Base-by-base conservation (phyloP, 2,113 vertebrate species). In the Anthoscopus minutus region DNA sequence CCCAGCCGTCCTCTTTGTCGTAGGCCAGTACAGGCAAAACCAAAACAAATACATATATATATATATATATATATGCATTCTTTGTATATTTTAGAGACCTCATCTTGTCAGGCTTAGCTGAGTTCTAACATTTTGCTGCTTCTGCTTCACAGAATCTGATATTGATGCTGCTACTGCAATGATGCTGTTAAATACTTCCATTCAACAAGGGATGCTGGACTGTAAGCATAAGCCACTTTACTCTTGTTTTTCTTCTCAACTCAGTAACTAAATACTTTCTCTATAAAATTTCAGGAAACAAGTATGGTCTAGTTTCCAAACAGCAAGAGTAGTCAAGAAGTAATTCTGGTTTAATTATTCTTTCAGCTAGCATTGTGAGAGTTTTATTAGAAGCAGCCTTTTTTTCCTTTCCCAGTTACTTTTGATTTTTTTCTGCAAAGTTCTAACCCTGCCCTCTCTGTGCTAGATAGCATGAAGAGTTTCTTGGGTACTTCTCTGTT, bases 111-210 rank as follows among this genome's bases (percentile, higher is more conserved):
- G 28, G 25, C 31, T 58, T 16, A 44, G 45, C 48, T 15, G 33
- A 80, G 24, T 69, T 45, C 35, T 96, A 94, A 96, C 3, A 1
- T 85, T 73, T 73, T 93, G 42, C n/a, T 88, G 57, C 70, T 93
- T 96, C 58, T 93, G 38, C 96, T 98, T 98, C 97, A 91, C 98
- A 99, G 99, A 99, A 97, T 99, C 99, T 93, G 99, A 99, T 98
- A 99, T 99, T 94, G 99, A 99, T 97, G 99, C 99, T 98, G 99
- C 99, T 98, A 98, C 99, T 97, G 99, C 99, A 94, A 99, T 99
- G 99, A 99, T 99, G 98, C 98, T 99, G 97, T 98, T 99, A 98
- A 99, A 99, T 98, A 99, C 98, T 98, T 99, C 99, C 97, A 99
- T 99, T 92, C 98, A 99, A 97, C 98, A 99, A 98, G 98, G 98